Evolutionary conservation across 2,888 invertebrate genomes (phyloP).

Genomic region (Agrotis ipsilon): DNA sequence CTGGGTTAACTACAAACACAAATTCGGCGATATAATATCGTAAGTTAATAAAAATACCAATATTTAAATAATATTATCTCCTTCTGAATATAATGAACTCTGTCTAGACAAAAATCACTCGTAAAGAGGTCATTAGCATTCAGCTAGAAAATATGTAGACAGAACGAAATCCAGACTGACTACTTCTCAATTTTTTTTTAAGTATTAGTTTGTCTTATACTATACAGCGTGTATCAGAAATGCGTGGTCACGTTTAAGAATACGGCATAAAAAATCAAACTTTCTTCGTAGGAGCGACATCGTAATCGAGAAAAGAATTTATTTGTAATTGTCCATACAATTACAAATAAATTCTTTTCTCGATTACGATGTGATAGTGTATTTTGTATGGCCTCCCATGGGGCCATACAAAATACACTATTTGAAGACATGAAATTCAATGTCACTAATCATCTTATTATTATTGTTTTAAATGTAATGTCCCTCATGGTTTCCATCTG

Average conservation of each 20-base stretch:
- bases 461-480: too few relatives aligned
- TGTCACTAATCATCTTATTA: too few relatives aligned
- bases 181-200: constrained; percentile 9
- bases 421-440: too few relatives aligned
- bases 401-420: too few relatives aligned
- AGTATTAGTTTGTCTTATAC: constrained; percentile 10
- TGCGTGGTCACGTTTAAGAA: neutral
- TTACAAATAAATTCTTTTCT: too few relatives aligned
- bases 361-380: too few relatives aligned
- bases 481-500: too few relatives aligned
- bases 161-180: constrained; percentile 2
- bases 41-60: neutral
- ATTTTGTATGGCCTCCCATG: too few relatives aligned
- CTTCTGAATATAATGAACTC: neutral
- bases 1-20: neutral
- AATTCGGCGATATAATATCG: neutral
- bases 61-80: too few relatives aligned
- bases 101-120: constrained; percentile 1
- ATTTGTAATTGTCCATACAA: too few relatives aligned
- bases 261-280: neutral
- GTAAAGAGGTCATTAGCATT: constrained; percentile 1
- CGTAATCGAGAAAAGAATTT: too few relatives aligned
- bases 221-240: neutral
- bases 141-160: constrained; percentile 9
- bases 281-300: neutral